Percentiles rank a stretch among this genome's conserved stretches.
Conservation (phyloP, 2,797 vertebrate species). For the Danionella dracula region DNA sequence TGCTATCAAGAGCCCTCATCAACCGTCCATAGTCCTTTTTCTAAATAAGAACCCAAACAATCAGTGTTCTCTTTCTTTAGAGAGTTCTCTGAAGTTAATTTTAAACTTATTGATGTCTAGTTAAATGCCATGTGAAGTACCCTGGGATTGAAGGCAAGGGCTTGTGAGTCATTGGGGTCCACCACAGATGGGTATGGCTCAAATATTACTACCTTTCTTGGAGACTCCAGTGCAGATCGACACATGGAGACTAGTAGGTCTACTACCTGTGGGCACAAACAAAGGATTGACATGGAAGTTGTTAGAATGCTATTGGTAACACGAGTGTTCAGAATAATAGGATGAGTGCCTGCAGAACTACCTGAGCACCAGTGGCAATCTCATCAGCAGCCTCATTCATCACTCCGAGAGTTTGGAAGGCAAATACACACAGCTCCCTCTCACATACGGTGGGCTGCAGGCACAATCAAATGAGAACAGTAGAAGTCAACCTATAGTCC, state of each 20-base stretch:
- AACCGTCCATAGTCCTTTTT: constrained; percentile 88
- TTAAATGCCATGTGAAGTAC: constrained; percentile 48
- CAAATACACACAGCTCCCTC: constrained; percentile 85
- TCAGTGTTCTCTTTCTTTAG: background rate
- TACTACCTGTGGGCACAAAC: constrained; percentile 67
- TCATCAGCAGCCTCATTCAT: constrained; percentile 90
- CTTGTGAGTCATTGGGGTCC: constrained; percentile 79
- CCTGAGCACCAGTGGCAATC: constrained; percentile 88
- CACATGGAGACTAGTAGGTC: constrained; percentile 84
- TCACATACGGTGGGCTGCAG: constrained; percentile 84
- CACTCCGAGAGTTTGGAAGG: constrained; percentile 87
- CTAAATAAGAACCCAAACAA: constrained; percentile 53
- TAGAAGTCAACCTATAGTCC: no score
- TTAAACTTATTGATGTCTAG: background rate
- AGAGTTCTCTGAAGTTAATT: background rate
- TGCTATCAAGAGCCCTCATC: constrained; percentile 83
- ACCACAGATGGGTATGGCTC: constrained; percentile 88
- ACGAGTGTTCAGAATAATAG: background rate
- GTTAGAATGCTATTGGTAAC: no score
- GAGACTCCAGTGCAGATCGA: constrained; percentile 80
- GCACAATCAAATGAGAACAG: background rate
- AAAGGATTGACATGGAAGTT: background rate
- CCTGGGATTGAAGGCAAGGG: constrained; percentile 83
- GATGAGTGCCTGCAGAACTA: constrained; percentile 47
- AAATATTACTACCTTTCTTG: constrained; percentile 83